Conservation (phyloP, 2,888 invertebrate genomes). For the Agrilus mali region DNA sequence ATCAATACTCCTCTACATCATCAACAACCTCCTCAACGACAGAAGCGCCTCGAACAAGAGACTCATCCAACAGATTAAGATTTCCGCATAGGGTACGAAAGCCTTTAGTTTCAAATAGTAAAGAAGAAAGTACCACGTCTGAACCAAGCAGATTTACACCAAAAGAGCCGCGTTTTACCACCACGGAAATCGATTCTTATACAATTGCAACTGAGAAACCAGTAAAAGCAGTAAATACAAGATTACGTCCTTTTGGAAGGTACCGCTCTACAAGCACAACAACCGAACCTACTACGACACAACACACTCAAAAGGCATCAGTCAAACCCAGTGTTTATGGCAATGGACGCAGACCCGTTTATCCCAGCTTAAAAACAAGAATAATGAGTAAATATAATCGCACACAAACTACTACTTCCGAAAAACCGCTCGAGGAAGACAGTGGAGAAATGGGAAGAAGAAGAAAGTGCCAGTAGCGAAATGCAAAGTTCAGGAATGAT, state of each 20-base stretch:
- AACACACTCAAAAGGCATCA: slow-evolving; percentile 24
- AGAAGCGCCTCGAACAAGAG: slow-evolving; percentile 1
- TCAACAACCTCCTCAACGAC: slow-evolving; percentile 17
- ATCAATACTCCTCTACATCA: slow-evolving; percentile 38
- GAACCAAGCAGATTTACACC: slow-evolving; percentile 30
- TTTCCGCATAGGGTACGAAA: slow-evolving; percentile 38
- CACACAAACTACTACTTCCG: slow-evolving; percentile 12
- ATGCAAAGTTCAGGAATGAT: slow-evolving; percentile 26
- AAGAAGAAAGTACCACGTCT: slow-evolving; percentile 30
- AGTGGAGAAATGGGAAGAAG: slow-evolving; percentile 31
- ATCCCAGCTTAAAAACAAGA: slow-evolving; percentile 22
- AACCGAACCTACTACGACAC: slow-evolving; percentile 15
- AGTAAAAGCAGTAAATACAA: slow-evolving; percentile 23
- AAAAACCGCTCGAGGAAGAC: slow-evolving; percentile 26
- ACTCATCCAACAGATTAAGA: slow-evolving; percentile 29
- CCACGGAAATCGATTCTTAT: slow-evolving; percentile 8
- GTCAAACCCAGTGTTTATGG: slow-evolving; percentile 30
- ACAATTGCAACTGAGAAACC: slow-evolving; percentile 21
- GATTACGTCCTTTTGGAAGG: slow-evolving; percentile 27
- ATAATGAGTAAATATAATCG: slow-evolving; percentile 22
- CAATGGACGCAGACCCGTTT: slow-evolving; percentile 24
- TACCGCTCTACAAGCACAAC: slow-evolving; percentile 25
- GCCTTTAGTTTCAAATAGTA: slow-evolving; percentile 31
- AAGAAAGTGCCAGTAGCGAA: slow-evolving; percentile 27
- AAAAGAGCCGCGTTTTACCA: slow-evolving; percentile 27